phyloP scores from a whole-genome alignment of 2,888 invertebrate species.

The Platycheirus albimanus region DNA sequence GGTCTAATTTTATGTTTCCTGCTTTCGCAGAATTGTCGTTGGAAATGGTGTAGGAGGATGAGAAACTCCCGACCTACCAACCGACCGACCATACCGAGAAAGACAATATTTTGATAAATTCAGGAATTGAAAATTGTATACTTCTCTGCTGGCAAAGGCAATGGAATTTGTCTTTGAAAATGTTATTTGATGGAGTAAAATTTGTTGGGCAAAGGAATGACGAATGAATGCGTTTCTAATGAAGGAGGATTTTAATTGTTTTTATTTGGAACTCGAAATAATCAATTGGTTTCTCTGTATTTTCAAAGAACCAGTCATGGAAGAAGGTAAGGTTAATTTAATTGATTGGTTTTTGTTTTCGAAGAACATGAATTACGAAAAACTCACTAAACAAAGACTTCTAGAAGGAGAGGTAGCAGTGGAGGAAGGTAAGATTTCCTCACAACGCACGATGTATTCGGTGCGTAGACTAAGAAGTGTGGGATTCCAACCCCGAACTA shows the following conservation, averaged over 20 bases:
- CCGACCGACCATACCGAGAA: constrained; percentile 1
- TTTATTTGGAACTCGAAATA: not conserved
- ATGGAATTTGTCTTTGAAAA: not conserved
- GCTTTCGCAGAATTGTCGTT: constrained; percentile 29
- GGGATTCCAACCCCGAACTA: too few relatives aligned
- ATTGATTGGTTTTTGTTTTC: too few relatives aligned
- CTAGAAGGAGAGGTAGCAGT: too few relatives aligned
- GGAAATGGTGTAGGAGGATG: constrained; percentile 1
- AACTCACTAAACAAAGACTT: too few relatives aligned
- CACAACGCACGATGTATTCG: too few relatives aligned
- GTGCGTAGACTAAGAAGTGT: too few relatives aligned
- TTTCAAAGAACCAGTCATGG: too few relatives aligned
- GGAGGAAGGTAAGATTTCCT: too few relatives aligned
- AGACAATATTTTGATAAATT: constrained; percentile 37
- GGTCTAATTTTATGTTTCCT: constrained; percentile 68
- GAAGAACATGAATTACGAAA: too few relatives aligned
- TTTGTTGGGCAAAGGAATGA: not conserved
- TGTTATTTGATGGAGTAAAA: not conserved
- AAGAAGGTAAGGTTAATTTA: too few relatives aligned
- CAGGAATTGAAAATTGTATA: constrained; percentile 48
- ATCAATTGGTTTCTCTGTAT: not conserved
- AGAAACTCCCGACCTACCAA: too few relatives aligned
- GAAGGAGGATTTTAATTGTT: not conserved
- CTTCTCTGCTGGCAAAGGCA: constrained; percentile 16
- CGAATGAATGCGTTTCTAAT: not conserved